Conservation (phyloP, 1,140 invertebrate genomes). For the Ceratosolen solmsi region DNA sequence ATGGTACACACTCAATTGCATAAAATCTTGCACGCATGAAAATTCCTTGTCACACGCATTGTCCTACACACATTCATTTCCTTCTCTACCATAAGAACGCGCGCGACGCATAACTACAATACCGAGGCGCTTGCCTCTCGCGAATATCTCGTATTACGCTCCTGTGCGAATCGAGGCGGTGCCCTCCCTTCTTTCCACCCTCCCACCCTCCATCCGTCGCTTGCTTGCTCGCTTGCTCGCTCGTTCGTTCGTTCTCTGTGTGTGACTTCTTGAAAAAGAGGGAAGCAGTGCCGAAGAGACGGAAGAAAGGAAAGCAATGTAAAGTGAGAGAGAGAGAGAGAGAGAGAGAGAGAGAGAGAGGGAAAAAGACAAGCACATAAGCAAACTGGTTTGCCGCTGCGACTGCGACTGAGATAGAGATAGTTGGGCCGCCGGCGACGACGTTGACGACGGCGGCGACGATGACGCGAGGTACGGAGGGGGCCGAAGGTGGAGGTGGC, state of each 20-base stretch:
- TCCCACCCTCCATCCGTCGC: slow-evolving; percentile 5
- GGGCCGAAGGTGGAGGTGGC: neutral
- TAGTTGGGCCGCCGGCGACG: neutral
- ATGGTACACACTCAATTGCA: neutral
- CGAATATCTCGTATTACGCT: slow-evolving; percentile 43
- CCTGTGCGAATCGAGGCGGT: slow-evolving; percentile 47
- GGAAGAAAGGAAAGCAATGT: slow-evolving; percentile 32
- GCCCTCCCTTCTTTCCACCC: slow-evolving; percentile 7
- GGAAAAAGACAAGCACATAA: neutral
- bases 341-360: neutral
- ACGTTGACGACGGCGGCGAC: neutral
- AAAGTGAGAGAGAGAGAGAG: slow-evolving; percentile 16
- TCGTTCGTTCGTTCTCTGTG: neutral
- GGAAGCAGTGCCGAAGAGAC: slow-evolving; percentile 23
- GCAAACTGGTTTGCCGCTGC: slow-evolving; percentile 37
- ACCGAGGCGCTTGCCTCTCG: neutral
- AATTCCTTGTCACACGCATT: slow-evolving; percentile 5
- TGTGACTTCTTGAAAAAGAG: slow-evolving; percentile 19
- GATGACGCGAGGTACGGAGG: neutral
- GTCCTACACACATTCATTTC: neutral
- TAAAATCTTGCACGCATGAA: neutral
- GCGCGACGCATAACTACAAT: neutral
- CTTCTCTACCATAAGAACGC: neutral
- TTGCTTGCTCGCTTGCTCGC: neutral
- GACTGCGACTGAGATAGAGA: neutral